phyloP scores from a whole-genome alignment of 2,888 invertebrate genomes.

The Tenthredo distinguenda region DNA sequence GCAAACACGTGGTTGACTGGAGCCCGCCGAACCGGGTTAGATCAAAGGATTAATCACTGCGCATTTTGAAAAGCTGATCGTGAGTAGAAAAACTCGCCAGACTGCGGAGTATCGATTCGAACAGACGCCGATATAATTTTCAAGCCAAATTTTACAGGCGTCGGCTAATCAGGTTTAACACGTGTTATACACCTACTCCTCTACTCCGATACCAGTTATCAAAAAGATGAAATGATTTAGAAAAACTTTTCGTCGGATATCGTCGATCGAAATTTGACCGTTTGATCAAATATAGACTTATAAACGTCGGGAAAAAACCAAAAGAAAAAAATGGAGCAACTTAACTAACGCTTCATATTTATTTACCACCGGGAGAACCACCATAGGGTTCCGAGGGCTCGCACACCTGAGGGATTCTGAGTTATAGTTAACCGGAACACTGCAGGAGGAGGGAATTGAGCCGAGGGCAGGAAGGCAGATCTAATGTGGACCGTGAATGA shows the following conservation, averaged over 20 bases:
- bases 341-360: not conserved
- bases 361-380: not conserved
- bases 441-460: not conserved
- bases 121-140: not conserved
- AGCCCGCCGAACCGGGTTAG: not conserved
- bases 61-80: conserved; percentile 40
- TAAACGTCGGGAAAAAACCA: not conserved
- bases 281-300: not conserved
- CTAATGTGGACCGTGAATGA: not conserved
- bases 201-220: not conserved
- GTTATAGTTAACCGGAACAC: conserved; percentile 69
- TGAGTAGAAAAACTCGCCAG: conserved; percentile 20
- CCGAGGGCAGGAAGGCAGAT: conserved; percentile 2
- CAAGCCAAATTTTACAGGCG: not conserved
- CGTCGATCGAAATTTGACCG: not conserved
- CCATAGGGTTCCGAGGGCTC: conserved; percentile 52
- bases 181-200: not conserved
- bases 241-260: not conserved
- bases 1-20: conserved; percentile 19
- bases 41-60: conserved; percentile 50
- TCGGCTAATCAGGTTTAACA: not conserved
- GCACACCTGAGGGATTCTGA: conserved; percentile 75
- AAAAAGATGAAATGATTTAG: not conserved
- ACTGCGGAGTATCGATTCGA: conserved; percentile 14
- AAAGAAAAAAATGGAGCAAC: not conserved